A percentile compares a stretch with the other conserved stretches of the same genome.
These are phyloP conservation scores for Aporrectodea caliginosa DNA, from an alignment of 1,140 invertebrate species.

Conservation along the genomic window DNA sequence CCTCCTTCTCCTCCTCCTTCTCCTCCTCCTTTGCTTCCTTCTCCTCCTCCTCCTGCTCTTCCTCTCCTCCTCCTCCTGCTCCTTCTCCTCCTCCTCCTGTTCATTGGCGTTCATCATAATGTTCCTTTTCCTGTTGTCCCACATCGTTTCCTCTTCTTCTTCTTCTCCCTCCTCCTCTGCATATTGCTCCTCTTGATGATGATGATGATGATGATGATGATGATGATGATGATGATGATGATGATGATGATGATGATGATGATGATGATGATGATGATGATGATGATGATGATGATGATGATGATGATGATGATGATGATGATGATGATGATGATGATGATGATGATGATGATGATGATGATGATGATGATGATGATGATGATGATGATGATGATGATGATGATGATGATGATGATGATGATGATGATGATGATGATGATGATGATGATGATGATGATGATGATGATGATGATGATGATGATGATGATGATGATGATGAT, in stretches of 20 bases:
- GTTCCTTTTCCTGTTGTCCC: background rate
- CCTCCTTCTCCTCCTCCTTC: background rate
- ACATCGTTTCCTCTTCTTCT: background rate
- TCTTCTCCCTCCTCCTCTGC: background rate
- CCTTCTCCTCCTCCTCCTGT: background rate
- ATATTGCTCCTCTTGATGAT: constrained; percentile 1
- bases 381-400: constrained; percentile 18
- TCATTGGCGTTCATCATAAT: background rate
- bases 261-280: constrained; percentile 19
- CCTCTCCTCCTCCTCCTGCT: background rate
- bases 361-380: constrained; percentile 20
- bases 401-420: constrained; percentile 12
- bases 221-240: constrained; percentile 19
- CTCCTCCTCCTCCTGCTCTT: background rate
- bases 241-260: constrained; percentile 18
- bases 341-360: constrained; percentile 11
- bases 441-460: constrained; percentile 19
- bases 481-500: constrained; percentile 10
- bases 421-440: constrained; percentile 19
- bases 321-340: constrained; percentile 1
- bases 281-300: constrained; percentile 19
- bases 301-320: background rate
- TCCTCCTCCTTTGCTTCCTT: background rate
- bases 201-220: constrained; percentile 14
- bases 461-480: constrained; percentile 16